These are phyloP conservation scores for Vultur gryphus DNA, from an alignment of 2,797 vertebrate species.

Conservation along the genomic window DNA sequence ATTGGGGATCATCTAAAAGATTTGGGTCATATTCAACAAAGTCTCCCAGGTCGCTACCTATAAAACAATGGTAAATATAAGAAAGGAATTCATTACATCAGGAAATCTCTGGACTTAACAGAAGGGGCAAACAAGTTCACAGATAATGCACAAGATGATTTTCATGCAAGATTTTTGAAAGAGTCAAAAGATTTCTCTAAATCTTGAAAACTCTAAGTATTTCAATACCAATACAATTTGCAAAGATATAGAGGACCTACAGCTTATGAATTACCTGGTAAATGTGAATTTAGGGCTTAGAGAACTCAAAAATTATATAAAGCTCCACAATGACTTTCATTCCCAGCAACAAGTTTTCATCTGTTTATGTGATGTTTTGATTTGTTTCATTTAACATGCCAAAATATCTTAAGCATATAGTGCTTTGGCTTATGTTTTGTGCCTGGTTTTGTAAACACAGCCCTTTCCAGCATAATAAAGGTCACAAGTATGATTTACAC, in stretches of 20 bases:
- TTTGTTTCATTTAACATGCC: not conserved
- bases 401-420: not conserved
- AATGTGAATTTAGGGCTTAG: not conserved
- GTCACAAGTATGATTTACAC: conserved; percentile 25
- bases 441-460: not conserved
- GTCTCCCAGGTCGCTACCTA: conserved; percentile 92
- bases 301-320: not conserved
- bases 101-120: not conserved
- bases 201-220: not conserved
- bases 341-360: not conserved
- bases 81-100: not conserved
- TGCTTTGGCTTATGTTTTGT: not conserved
- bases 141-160: not conserved
- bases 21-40: conserved; percentile 94
- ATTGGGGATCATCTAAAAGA: conserved; percentile 97
- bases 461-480: not conserved
- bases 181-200: not conserved
- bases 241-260: not conserved
- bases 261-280: not conserved
- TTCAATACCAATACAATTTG: not conserved
- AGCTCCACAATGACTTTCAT: not conserved
- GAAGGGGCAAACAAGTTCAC: not conserved
- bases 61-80: not conserved
- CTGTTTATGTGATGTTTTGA: not conserved
- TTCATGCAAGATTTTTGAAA: not conserved